Evolutionary conservation across 1,140 invertebrate genomes (phyloP), one percentile per base, ranked within the genome.

Genomic region (Drosophila obscura): DNA sequence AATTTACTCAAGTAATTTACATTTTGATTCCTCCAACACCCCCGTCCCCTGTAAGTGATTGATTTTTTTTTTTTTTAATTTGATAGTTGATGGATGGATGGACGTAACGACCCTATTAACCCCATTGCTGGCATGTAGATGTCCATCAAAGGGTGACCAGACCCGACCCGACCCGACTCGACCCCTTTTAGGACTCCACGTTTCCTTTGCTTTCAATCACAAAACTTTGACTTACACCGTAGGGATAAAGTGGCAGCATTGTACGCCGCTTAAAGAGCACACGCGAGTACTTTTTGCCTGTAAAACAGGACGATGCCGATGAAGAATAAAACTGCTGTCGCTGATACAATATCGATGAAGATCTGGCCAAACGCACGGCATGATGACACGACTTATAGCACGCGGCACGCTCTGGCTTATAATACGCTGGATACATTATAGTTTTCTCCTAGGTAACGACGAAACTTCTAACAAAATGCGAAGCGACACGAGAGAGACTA

Each of bases 371-470:
- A 44, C 43, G 63, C 68, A 64, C 73, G 13, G 41, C 51, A n/a
- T 72, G 48, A 28, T 67, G 63, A 48, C 52, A 60, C 8, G 69
- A 49, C 43, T 51, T 81, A 48, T 68, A 67, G 46, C 59, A 56
- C 19, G 46, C 35, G 1, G 11, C 24, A 31, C 57, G 64, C n/a
- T 44, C 63, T 22, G 65, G 13, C 45, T 45, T 72, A 44, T 65
- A 76, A 5, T 52, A 73, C 11, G 35, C 28, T 48, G 56, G 48
- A 77, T 62, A 80, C 76, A 84, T 83, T 9, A 41, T 66, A 6
- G 6, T 19, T 15, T 19, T 1, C 16, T 28, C 31, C 15, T 19
- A 19, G 19, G 19, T 19, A 19, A 19, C 19, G 19, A 9, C 35
- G 4, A 8, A 24, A 46, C 26, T 43, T 19, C 15, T n/a, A 28